phyloP scores from a whole-genome alignment of 1,140 invertebrate species.

The Drosophila kanapiae region DNA sequence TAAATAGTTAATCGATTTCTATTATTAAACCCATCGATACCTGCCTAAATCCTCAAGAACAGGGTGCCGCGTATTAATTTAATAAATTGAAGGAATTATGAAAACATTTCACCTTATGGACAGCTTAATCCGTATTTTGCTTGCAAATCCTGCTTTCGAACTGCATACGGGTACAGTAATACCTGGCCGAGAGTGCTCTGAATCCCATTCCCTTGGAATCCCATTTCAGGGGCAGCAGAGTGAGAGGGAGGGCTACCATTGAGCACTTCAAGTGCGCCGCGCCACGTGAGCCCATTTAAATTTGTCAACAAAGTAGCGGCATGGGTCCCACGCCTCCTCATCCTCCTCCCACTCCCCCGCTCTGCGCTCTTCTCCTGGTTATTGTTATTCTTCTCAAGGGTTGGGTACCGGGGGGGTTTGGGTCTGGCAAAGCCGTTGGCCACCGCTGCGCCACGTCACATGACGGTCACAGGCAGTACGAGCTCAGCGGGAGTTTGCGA shows the following conservation, averaged over 20 bases:
- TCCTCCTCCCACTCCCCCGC: not conserved
- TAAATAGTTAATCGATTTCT: not conserved
- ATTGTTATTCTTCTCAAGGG: slow-evolving; percentile 33
- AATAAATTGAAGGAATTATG: not conserved
- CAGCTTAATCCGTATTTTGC: not conserved
- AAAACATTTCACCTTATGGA: too few species aligned
- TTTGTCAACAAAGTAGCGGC: slow-evolving; percentile 61
- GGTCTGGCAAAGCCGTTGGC: slow-evolving; percentile 29
- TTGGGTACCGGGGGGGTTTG: not conserved
- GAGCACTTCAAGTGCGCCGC: slow-evolving; percentile 39
- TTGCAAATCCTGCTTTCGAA: not conserved
- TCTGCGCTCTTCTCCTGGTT: not conserved
- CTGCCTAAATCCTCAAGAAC: not conserved
- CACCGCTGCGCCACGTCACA: slow-evolving; percentile 48
- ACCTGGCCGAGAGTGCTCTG: not conserved
- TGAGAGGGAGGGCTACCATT: slow-evolving; percentile 15
- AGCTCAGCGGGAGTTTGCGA: slow-evolving; percentile 63
- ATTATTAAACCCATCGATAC: not conserved
- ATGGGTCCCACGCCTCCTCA: slow-evolving; percentile 1
- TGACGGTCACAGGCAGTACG: slow-evolving; percentile 29
- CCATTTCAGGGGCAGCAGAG: slow-evolving; percentile 18
- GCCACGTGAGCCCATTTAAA: slow-evolving; percentile 56
- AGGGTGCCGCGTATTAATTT: not conserved
- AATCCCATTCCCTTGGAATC: not conserved
- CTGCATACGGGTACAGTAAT: not conserved